phyloP scores from a whole-genome alignment of 2,797 vertebrate species.

The Sus cebifrons region DNA sequence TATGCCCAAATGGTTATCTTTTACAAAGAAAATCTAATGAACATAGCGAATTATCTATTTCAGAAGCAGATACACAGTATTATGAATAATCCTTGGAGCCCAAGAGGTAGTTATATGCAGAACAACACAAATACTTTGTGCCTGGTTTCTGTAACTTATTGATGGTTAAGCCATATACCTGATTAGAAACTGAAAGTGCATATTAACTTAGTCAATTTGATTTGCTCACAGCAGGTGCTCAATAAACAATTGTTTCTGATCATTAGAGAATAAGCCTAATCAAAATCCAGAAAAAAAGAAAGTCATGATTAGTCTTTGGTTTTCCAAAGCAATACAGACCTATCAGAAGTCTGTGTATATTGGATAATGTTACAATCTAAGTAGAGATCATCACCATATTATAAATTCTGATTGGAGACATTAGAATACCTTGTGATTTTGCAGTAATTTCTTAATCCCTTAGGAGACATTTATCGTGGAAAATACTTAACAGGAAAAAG shows the following conservation, averaged over 20 bases:
- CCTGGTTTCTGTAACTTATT: neutral
- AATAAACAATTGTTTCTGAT: constrained; percentile 49
- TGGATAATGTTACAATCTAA: neutral
- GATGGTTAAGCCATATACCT: constrained; percentile 11
- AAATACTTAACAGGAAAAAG: constrained; percentile 52
- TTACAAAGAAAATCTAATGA: constrained; percentile 35
- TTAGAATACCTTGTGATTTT: constrained; percentile 15
- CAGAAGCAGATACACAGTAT: constrained; percentile 10
- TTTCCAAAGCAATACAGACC: neutral
- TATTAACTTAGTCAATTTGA: constrained; percentile 57
- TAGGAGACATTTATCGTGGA: constrained; percentile 21
- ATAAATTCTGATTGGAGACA: constrained; percentile 17
- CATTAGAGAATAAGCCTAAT: constrained; percentile 11
- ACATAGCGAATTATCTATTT: constrained; percentile 36
- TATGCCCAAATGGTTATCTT: neutral
- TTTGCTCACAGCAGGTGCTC: constrained; percentile 25
- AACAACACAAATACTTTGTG: constrained; percentile 42
- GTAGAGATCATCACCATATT: constrained; percentile 31
- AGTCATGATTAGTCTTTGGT: neutral
- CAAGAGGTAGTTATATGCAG: neutral
- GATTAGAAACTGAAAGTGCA: constrained; percentile 26
- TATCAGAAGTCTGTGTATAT: neutral
- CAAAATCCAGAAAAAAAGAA: constrained; percentile 35
- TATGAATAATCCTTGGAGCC: neutral
- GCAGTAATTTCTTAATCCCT: constrained; percentile 22